Base-by-base conservation (phyloP, 2,113 vertebrate species). In the Corydoras sp. region DNA sequence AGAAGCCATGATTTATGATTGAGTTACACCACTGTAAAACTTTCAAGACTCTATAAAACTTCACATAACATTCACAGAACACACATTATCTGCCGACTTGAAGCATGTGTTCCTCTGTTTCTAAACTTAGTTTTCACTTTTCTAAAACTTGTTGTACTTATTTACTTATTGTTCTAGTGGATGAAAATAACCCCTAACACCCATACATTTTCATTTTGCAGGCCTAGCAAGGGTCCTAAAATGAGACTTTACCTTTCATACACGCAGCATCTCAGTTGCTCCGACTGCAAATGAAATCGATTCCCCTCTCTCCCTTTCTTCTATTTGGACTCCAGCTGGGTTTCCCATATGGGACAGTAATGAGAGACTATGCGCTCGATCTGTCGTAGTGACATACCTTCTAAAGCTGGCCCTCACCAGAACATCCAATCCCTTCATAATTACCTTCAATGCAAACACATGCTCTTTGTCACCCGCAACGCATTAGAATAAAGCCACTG, bases 241-340 rank as follows among this genome's bases (percentile, higher is more conserved):
- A 89, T 89, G 84, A 89, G 87, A 88, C 88, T 88, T 88, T 89
- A 88, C 88, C 87, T 89, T 89, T 90, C 85, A 88, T 86, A 90
- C 85, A 86, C 85, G 84, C 84, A 61, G 83, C 87, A 90, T 87
- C 85, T 86, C 78, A 81, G 85, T 86, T 83, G 81, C 87, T 87
- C 88, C 87, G 88, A 89, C 89, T 83, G 86, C 87, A 89, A 90
- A 90, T 90, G 88, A 89, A 89, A 90, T 90, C 86, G 87, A 89
- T 90, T 90, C 86, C 87, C 83, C 86, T 85, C 83, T 87, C 88
- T 82, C 79, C 85, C 85, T 88, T 83, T 86, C 81, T 87, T 84
- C 86, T 87, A 89, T 89, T 89, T 85, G 85, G 88, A 90, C 88
- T 89, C 86, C 89, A 91, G 89, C 88, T 90, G 89, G 86, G 89